Evolutionary conservation across 2,113 vertebrate species (phyloP).

Genomic region (Scalopus aquaticus): DNA sequence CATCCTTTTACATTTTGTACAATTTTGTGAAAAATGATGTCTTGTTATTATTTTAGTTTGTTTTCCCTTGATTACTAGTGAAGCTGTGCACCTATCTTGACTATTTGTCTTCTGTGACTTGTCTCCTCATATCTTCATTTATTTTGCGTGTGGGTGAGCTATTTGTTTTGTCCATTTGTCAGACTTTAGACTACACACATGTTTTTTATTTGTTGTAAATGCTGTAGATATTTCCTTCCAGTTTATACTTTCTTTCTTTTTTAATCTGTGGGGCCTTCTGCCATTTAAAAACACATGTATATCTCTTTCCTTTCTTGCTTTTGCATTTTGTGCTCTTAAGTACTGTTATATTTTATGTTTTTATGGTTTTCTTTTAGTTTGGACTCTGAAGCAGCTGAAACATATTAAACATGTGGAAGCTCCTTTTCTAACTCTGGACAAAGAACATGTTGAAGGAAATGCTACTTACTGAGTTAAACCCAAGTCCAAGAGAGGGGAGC

Average conservation of each 20-base stretch:
- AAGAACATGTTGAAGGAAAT: not conserved
- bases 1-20: constrained; percentile 46
- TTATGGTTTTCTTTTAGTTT: not conserved
- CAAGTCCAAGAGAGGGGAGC: not conserved
- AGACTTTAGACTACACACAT: not conserved
- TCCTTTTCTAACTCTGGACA: not conserved
- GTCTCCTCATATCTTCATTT: not conserved
- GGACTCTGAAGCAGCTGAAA: constrained; percentile 9
- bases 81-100: not conserved
- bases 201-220: not conserved
- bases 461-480: not conserved
- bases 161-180: not conserved
- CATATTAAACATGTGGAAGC: not conserved
- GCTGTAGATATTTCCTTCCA: not conserved
- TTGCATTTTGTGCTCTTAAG: not conserved
- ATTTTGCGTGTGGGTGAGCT: not conserved
- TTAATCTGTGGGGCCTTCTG: not conserved
- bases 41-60: constrained; percentile 43
- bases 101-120: constrained; percentile 25
- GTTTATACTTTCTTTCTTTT: not conserved
- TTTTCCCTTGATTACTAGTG: not conserved
- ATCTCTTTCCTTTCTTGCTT: not conserved
- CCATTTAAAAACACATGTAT: not conserved
- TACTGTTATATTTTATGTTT: not conserved
- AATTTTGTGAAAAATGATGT: constrained; percentile 61